These are phyloP conservation scores for Sciurus carolinensis DNA, from an alignment of 2,797 vertebrate genomes.

Conservation along the genomic window DNA sequence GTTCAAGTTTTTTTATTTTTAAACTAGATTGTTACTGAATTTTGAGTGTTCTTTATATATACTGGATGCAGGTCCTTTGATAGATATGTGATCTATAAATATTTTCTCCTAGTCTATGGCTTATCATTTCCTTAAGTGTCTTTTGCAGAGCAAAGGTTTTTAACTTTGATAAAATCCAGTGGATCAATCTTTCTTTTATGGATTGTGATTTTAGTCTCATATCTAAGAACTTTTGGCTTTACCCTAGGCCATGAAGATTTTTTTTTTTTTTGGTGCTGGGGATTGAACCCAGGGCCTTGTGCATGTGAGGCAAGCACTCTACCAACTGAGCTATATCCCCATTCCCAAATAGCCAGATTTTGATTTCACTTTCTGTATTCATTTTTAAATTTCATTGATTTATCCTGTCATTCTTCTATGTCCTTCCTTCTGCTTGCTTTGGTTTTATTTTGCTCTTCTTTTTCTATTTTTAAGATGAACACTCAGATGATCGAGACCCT, in stretches of 20 bases:
- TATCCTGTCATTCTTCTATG: not conserved
- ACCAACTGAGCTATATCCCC: no score
- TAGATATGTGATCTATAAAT: slow-evolving; percentile 47
- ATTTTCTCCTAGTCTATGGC: not conserved
- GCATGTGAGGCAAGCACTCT: no score
- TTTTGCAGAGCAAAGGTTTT: slow-evolving; percentile 37
- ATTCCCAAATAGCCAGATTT: not conserved
- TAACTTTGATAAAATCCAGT: slow-evolving; percentile 24
- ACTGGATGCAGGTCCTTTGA: not conserved
- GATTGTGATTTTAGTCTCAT: slow-evolving; percentile 14
- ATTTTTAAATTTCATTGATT: slow-evolving; percentile 45
- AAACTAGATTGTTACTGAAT: not conserved
- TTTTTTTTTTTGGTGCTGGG: no score
- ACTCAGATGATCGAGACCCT: not conserved
- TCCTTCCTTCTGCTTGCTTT: slow-evolving; percentile 12
- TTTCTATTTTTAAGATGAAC: not conserved
- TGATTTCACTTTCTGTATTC: slow-evolving; percentile 13
- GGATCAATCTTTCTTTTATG: slow-evolving; percentile 1
- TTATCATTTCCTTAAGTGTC: slow-evolving; percentile 24
- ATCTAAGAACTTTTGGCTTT: slow-evolving; percentile 54
- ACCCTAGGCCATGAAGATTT: not conserved
- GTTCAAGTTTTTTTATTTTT: slow-evolving; percentile 37
- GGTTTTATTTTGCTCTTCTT: slow-evolving; percentile 30
- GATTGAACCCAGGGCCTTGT: no score
- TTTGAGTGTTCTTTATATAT: slow-evolving; percentile 43